Conservation (phyloP, 1,140 invertebrate genomes). For the Ericerus pela region DNA sequence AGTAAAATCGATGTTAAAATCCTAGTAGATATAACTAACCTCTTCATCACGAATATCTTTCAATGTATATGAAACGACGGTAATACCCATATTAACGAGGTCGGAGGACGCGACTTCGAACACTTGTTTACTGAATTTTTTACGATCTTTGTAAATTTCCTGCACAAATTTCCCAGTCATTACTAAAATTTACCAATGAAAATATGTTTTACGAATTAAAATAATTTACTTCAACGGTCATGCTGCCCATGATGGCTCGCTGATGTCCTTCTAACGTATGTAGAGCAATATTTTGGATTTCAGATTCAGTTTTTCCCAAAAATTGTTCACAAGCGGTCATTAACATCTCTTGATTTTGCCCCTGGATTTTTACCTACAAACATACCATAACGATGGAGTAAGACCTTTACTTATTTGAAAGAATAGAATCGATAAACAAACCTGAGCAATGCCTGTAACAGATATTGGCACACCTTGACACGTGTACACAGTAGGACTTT, state of each 20-base stretch:
- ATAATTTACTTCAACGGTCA: slow-evolving; percentile 76
- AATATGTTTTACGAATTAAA: no score
- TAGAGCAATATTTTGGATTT: slow-evolving; percentile 84
- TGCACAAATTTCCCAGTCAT: slow-evolving; percentile 26
- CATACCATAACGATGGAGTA: neutral
- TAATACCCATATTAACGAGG: slow-evolving; percentile 95
- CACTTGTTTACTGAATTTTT: slow-evolving; percentile 96
- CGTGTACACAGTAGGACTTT: slow-evolving; percentile 85
- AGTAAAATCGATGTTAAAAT: neutral
- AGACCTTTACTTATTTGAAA: no score
- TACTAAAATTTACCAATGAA: neutral
- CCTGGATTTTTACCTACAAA: slow-evolving; percentile 84
- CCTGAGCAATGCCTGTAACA: slow-evolving; percentile 92
- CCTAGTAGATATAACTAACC: slow-evolving; percentile 41
- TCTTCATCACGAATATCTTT: slow-evolving; percentile 96
- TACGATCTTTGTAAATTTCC: slow-evolving; percentile 97
- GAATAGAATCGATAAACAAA: slow-evolving; percentile 33
- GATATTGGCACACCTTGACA: slow-evolving; percentile 93
- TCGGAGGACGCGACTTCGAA: slow-evolving; percentile 90
- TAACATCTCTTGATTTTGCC: slow-evolving; percentile 93
- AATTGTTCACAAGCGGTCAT: slow-evolving; percentile 93
- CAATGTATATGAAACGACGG: slow-evolving; percentile 92
- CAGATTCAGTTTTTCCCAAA: slow-evolving; percentile 74
- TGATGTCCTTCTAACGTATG: slow-evolving; percentile 96
- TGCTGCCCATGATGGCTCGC: slow-evolving; percentile 94